phyloP scores from a whole-genome alignment of 2,113 vertebrate species.

The Castor canadensis region DNA sequence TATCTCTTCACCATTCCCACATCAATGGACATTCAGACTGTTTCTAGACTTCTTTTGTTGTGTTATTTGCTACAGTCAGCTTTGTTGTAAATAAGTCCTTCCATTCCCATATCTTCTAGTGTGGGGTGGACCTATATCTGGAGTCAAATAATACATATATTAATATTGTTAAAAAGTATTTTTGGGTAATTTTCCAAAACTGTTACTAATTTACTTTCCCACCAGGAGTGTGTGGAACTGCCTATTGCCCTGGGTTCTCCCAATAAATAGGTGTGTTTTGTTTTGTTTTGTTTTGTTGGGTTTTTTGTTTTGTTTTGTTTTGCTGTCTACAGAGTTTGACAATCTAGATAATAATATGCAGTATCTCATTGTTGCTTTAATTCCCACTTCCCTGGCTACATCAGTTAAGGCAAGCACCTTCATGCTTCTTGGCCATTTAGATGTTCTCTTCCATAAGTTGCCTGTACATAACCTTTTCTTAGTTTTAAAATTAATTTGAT shows the following conservation, averaged over 20 bases:
- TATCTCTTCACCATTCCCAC: background rate
- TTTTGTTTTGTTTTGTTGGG: too few relatives aligned
- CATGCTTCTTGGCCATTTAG: background rate
- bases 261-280: too few relatives aligned
- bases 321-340: background rate
- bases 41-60: background rate
- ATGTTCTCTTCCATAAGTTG: background rate
- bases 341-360: background rate
- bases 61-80: background rate
- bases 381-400: background rate
- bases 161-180: slow-evolving; percentile 19
- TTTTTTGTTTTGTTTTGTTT: background rate
- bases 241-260: background rate
- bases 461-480: background rate
- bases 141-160: background rate
- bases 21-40: background rate
- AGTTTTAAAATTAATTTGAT: background rate
- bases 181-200: background rate
- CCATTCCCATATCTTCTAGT: background rate
- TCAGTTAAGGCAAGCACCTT: background rate
- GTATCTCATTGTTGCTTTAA: background rate
- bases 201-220: background rate
- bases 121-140: background rate
- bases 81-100: background rate
- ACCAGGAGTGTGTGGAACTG: rapidly evolving